Percentiles rank a stretch among this genome's conserved stretches.
Evolutionary conservation across 2,797 vertebrate species (phyloP).

Genomic region (Streptopelia turtur): DNA sequence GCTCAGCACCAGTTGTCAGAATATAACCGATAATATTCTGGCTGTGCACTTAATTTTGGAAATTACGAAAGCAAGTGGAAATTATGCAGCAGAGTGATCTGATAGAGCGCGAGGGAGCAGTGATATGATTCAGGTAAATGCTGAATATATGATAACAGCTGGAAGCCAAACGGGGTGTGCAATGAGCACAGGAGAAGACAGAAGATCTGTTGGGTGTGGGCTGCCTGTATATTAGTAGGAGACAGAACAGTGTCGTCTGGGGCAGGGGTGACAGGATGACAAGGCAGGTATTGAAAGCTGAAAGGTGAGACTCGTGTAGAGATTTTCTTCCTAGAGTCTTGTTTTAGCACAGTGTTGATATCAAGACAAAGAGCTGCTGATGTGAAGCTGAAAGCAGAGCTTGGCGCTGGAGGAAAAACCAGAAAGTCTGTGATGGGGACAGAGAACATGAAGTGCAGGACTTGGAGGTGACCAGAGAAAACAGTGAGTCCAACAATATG

Average conservation of each 20-base stretch:
- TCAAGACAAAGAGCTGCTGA: background rate
- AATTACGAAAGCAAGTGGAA: background rate
- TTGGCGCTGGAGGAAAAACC: background rate
- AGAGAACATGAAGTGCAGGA: background rate
- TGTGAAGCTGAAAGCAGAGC: background rate
- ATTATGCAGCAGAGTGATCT: background rate
- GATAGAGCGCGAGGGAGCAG: background rate
- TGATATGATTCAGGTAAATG: background rate
- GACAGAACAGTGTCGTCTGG: background rate
- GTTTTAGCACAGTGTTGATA: background rate
- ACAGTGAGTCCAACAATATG: fast-evolving
- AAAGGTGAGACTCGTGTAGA: background rate
- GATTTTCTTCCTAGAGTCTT: background rate
- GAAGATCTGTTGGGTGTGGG: background rate
- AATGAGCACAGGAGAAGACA: background rate
- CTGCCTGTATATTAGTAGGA: background rate
- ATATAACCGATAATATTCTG: background rate
- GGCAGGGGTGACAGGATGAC: background rate
- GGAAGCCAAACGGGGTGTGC: background rate
- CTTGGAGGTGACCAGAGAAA: background rate
- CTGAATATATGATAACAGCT: background rate
- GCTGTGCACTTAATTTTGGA: background rate
- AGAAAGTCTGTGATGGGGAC: background rate
- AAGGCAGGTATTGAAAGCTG: background rate
- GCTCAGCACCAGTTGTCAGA: background rate